Base-by-base conservation (phyloP, 2,888 invertebrate species). In the Perizoma affinitatum region DNA sequence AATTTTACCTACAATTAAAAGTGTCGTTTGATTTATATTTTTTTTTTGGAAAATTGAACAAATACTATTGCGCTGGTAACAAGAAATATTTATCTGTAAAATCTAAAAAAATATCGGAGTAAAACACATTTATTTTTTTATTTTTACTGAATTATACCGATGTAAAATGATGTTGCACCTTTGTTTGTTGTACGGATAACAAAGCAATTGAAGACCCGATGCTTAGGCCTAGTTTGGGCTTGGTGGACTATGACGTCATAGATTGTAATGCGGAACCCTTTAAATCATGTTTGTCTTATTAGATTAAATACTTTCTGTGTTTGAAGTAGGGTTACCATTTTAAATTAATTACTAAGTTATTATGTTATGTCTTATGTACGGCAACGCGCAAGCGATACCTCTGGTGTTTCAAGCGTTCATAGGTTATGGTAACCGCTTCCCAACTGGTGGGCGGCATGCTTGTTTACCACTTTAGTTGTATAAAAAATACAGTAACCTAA, bases 181-280 rank as follows among this genome's bases (percentile, higher is more conserved):
- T 54, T 10, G 33, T 49, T 44, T 34, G 34, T 38, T 33, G 33
- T 43, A 22, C 7, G 34, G 40, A 6, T 22, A 6, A 6, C 42
- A 10, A 9, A 34, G 10, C 50, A 41, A 43, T 51, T n/a, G 35
- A 10, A n/a, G n/a, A n/a, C n/a, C n/a, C n/a, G n/a, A 10, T 40
- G 34, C 6, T 33, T n/a, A 52, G 51, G 54, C 46, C 38, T 51
- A 36, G 42, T n/a, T 10, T 55, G 40, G 60, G 55, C 47, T 55
- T 43, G 59, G 49, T 53, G 8, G 54, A 10, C 40, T 43, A 48
- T 60, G 55, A 54, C 50, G 61, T 50, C 57, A 58, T 53, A 56
- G 46, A 36, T 46, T 22, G 6, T 10, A 49, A 40, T 22, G 22
- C 22, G 22, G 22, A 22, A 22, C 22, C 22, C 22, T 22, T 22